Conservation (phyloP, 2,888 invertebrate genomes). For the Leptopilina syphax region DNA sequence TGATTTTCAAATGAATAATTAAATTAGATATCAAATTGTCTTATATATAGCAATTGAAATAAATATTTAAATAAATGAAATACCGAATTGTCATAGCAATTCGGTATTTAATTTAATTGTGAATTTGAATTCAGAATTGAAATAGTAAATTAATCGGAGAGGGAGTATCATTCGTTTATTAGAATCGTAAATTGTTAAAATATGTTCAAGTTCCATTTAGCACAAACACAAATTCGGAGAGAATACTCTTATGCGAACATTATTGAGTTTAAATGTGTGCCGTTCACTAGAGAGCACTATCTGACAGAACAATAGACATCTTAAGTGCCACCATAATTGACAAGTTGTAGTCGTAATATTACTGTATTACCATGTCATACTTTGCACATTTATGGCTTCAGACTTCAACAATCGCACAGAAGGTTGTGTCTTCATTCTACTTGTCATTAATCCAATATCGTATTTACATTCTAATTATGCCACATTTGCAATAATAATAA, state of each 20-base stretch:
- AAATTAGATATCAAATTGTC: no score
- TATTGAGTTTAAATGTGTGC: not conserved
- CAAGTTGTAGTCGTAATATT: constrained; percentile 35
- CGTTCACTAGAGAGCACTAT: constrained; percentile 9
- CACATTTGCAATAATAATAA: no score
- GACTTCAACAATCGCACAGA: not conserved
- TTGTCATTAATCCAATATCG: no score
- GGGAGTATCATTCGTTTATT: not conserved
- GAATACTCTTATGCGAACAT: not conserved
- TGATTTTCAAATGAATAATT: no score
- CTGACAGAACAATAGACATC: constrained; percentile 35
- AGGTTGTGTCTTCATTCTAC: not conserved
- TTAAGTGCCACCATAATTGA: constrained; percentile 35
- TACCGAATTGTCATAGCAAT: no score
- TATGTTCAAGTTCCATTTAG: not conserved
- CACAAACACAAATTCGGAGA: not conserved
- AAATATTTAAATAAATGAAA: no score
- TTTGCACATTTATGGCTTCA: constrained; percentile 7
- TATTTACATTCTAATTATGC: no score
- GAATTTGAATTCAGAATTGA: no score
- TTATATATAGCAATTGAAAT: no score
- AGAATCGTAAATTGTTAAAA: not conserved
- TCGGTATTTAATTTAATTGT: no score
- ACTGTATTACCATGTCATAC: constrained; percentile 18
- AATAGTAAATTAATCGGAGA: no score